phyloP scores from a whole-genome alignment of 2,113 vertebrate genomes.

The Centrocercus urophasianus region DNA sequence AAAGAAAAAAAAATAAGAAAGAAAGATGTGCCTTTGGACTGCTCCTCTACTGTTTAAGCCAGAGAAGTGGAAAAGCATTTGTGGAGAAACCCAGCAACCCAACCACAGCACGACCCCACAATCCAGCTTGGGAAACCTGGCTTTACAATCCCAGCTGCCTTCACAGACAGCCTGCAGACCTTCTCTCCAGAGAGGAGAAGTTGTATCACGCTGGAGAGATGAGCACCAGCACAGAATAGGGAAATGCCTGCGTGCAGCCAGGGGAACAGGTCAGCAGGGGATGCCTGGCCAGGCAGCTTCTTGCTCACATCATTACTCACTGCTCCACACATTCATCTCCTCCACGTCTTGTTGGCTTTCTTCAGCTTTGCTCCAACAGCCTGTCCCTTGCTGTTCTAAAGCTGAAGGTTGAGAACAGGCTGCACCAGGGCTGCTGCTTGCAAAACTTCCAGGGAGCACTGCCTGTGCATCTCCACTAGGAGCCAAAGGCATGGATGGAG shows the following conservation, averaged over 20 bases:
- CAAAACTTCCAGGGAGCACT: background rate
- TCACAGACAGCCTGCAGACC: background rate
- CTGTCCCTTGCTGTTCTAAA: background rate
- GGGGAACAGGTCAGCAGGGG: slow-evolving; percentile 17
- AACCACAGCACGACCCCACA: background rate
- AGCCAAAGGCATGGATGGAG: background rate
- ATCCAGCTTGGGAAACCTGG: background rate
- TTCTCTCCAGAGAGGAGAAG: background rate
- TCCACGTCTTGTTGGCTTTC: background rate
- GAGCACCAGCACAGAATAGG: background rate
- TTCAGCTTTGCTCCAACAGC: background rate
- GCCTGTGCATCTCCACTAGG: background rate
- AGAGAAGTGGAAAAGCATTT: slow-evolving; percentile 49
- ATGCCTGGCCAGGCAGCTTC: slow-evolving; percentile 44
- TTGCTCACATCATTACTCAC: slow-evolving; percentile 42
- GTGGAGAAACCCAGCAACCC: slow-evolving; percentile 9
- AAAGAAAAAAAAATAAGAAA: background rate
- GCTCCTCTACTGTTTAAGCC: background rate
- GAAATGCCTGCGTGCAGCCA: background rate
- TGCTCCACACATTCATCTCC: background rate
- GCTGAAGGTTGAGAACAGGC: background rate
- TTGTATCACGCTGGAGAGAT: background rate
- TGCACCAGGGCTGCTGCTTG: background rate
- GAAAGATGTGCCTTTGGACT: background rate
- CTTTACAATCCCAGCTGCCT: slow-evolving; percentile 7